Evolutionary conservation across 1,140 invertebrate species (phyloP).

Genomic region (Campodea augens): DNA sequence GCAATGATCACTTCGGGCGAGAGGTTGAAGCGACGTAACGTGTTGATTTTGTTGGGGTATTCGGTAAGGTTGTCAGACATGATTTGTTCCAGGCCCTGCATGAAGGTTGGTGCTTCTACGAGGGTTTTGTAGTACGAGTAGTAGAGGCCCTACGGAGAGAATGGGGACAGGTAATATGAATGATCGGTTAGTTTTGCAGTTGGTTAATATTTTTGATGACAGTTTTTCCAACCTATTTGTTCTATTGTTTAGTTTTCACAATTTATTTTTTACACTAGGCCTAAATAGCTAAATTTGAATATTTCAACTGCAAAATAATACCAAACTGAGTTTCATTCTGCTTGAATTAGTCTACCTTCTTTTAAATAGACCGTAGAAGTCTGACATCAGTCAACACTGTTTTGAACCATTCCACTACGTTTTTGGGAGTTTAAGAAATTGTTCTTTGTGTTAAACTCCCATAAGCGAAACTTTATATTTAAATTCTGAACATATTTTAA

Average conservation of each 20-base stretch:
- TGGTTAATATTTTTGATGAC: neutral
- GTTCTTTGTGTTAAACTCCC: no score
- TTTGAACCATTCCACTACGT: no score
- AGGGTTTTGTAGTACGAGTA: conserved; percentile 73
- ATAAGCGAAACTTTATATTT: no score
- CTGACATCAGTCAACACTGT: no score
- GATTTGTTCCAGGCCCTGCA: conserved; percentile 38
- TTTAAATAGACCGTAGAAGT: no score
- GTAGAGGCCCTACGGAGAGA: conserved; percentile 48
- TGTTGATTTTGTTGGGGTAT: conserved; percentile 57
- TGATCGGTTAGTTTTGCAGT: neutral
- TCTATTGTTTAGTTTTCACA: neutral
- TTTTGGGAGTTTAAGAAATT: no score
- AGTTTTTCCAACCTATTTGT: neutral
- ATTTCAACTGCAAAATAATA: neutral
- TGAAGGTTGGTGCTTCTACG: conserved; percentile 40
- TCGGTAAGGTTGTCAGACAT: conserved; percentile 58
- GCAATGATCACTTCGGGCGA: conserved; percentile 49
- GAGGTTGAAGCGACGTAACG: conserved; percentile 58
- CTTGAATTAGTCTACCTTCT: no score
- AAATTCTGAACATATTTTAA: no score
- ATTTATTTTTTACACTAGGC: neutral
- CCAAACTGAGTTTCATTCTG: neutral
- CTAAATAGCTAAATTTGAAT: neutral
- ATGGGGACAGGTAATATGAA: neutral